Base-by-base conservation (phyloP, 2,888 invertebrate species). In the Ariolimax columbianus region DNA sequence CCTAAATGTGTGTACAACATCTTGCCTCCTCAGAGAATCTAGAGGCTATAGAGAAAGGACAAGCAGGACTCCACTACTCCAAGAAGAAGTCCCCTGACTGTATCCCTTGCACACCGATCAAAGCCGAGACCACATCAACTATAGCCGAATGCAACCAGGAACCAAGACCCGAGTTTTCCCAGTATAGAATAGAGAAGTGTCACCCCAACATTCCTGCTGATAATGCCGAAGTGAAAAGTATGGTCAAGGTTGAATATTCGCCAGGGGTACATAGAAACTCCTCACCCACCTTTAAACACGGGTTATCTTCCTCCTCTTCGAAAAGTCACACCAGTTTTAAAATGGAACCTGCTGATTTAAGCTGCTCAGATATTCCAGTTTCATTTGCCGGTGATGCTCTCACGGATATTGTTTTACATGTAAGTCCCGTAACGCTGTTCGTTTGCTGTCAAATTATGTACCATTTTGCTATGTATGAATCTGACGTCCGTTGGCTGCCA, bases 11-110 rank as follows among this genome's bases (percentile, higher is more conserved):
- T n/a, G n/a, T n/a, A n/a, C n/a, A n/a, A n/a, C n/a, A n/a, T n/a
- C n/a, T n/a, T n/a, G n/a, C 33, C n/a, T 63, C 79, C 51, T 86
- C 89, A 92, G 93, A 93, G 83, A 91, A 91, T 26, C 88, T 93
- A 23, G 92, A 92, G 78, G 88, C 92, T 43, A 92, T 93, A 70
- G 93, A 93, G 86, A 91, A 91, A 68, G 93, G 93, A 0, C 91
- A 92, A 66, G 91, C 91, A 6, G 91, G 91, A 7, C 88, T 87
- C 47, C 87, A 83, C 11, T 82, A 82, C 30, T 79, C 84, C 87
- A 30, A 87, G 75, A 85, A 85, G 26, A 68, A 75, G n/a, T 36
- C 68, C 3, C 30, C 82, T 38, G 82, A 88, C 11, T 82, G 78
- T 63, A 68, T 84, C 30, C 82, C 80, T 23, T 70, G 84, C 77